Conservation (phyloP, 2,888 invertebrate genomes). For the Lochmaea capreae region DNA sequence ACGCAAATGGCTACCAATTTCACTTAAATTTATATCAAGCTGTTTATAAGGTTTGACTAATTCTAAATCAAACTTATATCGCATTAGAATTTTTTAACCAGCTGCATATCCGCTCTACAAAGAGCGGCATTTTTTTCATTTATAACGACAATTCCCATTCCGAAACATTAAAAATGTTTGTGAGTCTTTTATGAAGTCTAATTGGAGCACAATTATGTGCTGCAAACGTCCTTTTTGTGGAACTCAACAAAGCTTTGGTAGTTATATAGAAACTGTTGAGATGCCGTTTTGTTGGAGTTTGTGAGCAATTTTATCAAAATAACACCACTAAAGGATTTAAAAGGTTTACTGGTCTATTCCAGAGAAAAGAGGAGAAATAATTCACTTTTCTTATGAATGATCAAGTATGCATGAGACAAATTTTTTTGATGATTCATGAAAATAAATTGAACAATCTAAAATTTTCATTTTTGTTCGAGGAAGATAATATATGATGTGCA, state of each 20-base stretch:
- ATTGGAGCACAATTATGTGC: conserved; percentile 20
- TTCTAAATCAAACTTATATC: too few relatives aligned
- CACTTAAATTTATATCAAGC: too few relatives aligned
- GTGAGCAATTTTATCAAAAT: background rate
- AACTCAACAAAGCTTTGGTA: conserved; percentile 13
- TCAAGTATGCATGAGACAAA: too few relatives aligned
- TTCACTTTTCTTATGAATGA: too few relatives aligned
- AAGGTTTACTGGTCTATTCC: background rate
- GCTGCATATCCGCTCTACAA: background rate
- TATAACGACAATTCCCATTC: conserved; percentile 10
- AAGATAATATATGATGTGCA: too few relatives aligned
- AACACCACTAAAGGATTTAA: background rate
- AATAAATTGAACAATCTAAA: too few relatives aligned
- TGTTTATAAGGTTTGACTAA: too few relatives aligned
- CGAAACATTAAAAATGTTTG: conserved; percentile 11
- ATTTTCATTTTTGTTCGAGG: too few relatives aligned
- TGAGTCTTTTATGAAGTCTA: conserved; percentile 1
- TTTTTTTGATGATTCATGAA: too few relatives aligned
- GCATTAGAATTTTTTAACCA: too few relatives aligned
- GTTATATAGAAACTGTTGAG: background rate
- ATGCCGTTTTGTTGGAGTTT: background rate
- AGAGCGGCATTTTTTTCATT: conserved; percentile 1
- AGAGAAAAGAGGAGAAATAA: too few relatives aligned
- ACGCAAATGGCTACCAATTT: too few relatives aligned
- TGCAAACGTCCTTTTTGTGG: conserved; percentile 16